These are phyloP conservation scores for Dicerorhinus sumatrensis DNA, from an alignment of 2,113 vertebrate species.

Conservation along the genomic window DNA sequence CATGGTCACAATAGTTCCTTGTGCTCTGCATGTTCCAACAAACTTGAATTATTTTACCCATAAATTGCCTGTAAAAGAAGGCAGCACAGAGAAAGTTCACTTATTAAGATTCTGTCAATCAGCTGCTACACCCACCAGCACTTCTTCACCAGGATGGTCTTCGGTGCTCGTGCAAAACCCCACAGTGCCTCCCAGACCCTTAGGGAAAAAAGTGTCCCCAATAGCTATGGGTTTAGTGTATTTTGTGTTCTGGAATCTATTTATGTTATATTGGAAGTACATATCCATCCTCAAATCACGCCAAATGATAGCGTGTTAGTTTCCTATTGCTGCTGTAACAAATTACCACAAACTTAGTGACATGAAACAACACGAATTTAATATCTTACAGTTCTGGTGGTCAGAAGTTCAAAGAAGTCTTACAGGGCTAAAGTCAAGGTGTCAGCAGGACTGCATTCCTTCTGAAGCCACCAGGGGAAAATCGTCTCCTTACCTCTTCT, in stretches of 20 bases:
- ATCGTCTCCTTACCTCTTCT: background rate
- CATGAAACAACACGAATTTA: background rate
- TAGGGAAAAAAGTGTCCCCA: background rate
- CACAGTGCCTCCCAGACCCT: background rate
- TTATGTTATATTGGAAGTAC: background rate
- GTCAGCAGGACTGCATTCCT: background rate
- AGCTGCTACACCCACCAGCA: background rate
- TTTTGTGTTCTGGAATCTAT: background rate
- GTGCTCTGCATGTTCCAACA: background rate
- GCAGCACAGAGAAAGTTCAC: background rate
- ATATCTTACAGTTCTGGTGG: background rate
- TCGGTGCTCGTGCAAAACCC: background rate
- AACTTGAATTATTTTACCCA: slow-evolving; percentile 6
- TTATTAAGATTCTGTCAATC: background rate
- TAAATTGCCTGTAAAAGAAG: background rate
- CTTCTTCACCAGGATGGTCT: background rate
- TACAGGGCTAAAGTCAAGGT: background rate
- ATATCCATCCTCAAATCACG: background rate
- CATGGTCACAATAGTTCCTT: background rate
- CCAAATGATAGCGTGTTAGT: background rate
- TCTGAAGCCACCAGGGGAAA: background rate
- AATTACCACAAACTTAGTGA: background rate
- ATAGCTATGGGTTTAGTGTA: background rate
- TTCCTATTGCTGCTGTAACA: background rate
- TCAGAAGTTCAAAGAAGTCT: background rate